Evolutionary conservation across 37 sponge, comb jelly and placozoan genomes (phyloP).

Genomic region (Aplysina aerophoba): DNA sequence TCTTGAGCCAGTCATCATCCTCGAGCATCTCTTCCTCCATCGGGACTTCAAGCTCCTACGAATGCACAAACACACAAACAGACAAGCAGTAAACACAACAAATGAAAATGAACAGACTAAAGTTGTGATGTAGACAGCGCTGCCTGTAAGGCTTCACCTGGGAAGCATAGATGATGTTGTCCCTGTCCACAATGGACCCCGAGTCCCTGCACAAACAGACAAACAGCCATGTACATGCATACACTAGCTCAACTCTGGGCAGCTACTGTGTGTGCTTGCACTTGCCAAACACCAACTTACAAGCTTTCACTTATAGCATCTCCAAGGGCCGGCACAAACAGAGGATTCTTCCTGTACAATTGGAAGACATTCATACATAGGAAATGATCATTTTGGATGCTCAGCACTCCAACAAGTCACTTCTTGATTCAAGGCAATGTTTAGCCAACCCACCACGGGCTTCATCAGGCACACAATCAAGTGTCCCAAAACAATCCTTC

Average conservation of each 20-base stretch:
- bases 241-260: too few species aligned
- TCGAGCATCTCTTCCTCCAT: slow-evolving; percentile 19
- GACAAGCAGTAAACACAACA: too few species aligned
- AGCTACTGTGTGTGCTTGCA: too few species aligned
- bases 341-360: slow-evolving; percentile 24
- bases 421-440: too few species aligned
- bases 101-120: too few species aligned
- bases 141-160: neutral
- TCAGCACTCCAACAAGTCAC: neutral
- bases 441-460: too few species aligned
- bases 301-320: slow-evolving; percentile 21
- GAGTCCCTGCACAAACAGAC: slow-evolving; percentile 9
- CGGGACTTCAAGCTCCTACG: slow-evolving; percentile 22
- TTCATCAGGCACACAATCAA: too few species aligned
- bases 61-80: neutral
- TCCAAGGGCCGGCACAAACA: slow-evolving; percentile 36
- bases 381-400: neutral
- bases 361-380: neutral
- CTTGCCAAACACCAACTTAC: slow-evolving; percentile 2
- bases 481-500: too few species aligned
- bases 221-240: too few species aligned
- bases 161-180: slow-evolving; percentile 30
- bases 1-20: slow-evolving; percentile 36
- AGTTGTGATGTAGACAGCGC: too few species aligned
- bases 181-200: slow-evolving; percentile 23